phyloP scores from a whole-genome alignment of 2,113 vertebrate genomes.

The Philantomba maxwellii region DNA sequence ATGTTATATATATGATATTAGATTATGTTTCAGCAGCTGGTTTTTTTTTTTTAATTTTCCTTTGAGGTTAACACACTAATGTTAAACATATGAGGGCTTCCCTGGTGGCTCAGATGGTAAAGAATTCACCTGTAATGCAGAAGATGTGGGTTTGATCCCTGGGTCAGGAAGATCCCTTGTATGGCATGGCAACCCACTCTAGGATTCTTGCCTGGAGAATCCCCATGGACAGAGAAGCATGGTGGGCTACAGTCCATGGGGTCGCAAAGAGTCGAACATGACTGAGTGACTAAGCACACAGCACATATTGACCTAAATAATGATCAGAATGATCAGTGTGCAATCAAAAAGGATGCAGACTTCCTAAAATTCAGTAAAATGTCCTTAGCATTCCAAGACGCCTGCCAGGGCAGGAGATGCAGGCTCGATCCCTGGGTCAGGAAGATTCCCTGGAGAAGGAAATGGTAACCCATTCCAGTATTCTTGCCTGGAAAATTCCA shows the following conservation, averaged over 20 bases:
- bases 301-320: neutral
- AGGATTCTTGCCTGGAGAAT: neutral
- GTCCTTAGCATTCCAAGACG: neutral
- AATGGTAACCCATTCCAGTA: neutral
- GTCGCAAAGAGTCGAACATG: fast-evolving
- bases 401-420: neutral
- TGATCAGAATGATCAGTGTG: neutral
- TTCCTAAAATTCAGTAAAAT: neutral
- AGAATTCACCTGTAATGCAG: neutral
- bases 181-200: neutral
- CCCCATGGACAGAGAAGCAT: neutral
- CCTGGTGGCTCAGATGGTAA: neutral
- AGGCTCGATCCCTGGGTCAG: neutral
- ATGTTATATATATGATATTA: neutral
- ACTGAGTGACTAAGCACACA: neutral
- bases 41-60: neutral
- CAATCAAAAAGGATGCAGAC: neutral
- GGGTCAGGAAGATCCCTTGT: neutral
- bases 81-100: neutral
- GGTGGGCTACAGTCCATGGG: neutral
- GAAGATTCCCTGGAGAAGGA: neutral
- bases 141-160: neutral
- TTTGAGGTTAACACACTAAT: constrained; percentile 38
- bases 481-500: neutral
- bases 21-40: neutral